Evolutionary conservation across 2,888 invertebrate genomes (phyloP), one percentile per base, ranked within the genome.

Genomic region (Tinea semifulvella): DNA sequence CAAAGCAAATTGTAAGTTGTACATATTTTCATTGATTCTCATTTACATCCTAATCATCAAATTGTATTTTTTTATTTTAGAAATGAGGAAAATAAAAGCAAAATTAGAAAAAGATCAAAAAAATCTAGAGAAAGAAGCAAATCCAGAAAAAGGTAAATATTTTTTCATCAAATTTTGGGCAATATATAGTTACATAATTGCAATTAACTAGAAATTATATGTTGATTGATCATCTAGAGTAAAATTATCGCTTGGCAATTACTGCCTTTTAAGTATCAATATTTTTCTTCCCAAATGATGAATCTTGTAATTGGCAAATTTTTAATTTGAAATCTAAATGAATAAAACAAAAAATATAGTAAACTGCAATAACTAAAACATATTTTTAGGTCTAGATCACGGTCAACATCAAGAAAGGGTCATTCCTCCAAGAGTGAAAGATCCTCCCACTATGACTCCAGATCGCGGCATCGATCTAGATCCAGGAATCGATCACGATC

Each of bases 1-100:
- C 59, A 79, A 62, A 74, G 56, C 51, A 84, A 72, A 82, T 56
- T 75, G 85, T 73, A 65, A 77, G 75, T 61, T 26, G 28, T 14
- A 6, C n/a, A 25, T 19, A 17, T 16, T 42, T n/a, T n/a, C 8
- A 22, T 22, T 5, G 25, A n/a, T 7, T 44, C 25, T n/a, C n/a
- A 19, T 3, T 7, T 25, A 22, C 2, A 42, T n/a, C 36, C 27
- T 47, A 3, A 19, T 2, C n/a, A 3, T 16, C 36, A 28, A 11
- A 7, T 36, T 36, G 11, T 31, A 17, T 36, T 36, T 16, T 6
- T 36, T 36, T 14, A 44, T 55, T 56, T 49, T 56, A 72, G 72
- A 46, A 49, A 69, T 51, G 71, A 73, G 48, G 66, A 67, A 13
- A 73, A 63, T 53, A 52, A 47, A 46, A 40, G 52, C 58, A 10